Percentiles rank a stretch among this genome's conserved stretches.
phyloP scores from a whole-genome alignment of 2,113 vertebrate species.

The Centrocercus urophasianus region DNA sequence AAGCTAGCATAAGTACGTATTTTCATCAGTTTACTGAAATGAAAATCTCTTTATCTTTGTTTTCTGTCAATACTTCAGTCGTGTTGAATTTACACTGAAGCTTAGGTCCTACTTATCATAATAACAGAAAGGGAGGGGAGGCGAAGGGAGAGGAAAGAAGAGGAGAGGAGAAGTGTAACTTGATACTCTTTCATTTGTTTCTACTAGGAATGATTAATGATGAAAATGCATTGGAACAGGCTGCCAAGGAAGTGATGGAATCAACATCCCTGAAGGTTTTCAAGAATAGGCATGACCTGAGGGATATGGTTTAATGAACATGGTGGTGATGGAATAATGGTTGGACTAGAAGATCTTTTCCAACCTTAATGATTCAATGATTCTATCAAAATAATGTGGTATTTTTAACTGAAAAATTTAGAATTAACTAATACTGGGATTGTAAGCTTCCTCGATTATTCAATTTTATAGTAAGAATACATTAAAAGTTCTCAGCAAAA shows the following conservation, averaged over 20 bases:
- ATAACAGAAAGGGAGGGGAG: too few relatives aligned
- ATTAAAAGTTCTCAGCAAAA: background rate
- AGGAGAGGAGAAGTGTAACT: background rate
- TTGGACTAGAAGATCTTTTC: too few relatives aligned
- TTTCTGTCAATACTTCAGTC: background rate
- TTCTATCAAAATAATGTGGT: background rate
- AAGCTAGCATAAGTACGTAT: background rate
- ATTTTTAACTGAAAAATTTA: background rate
- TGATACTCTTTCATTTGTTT: background rate
- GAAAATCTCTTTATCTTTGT: background rate
- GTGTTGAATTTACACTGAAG: background rate
- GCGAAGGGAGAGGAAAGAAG: background rate
- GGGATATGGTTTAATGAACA: too few relatives aligned
- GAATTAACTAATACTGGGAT: background rate
- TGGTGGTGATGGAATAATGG: too few relatives aligned
- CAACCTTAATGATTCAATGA: too few relatives aligned
- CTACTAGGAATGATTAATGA: background rate
- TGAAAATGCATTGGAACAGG: too few relatives aligned
- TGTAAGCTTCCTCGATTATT: background rate
- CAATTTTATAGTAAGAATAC: background rate
- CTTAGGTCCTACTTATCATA: background rate
- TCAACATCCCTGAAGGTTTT: too few relatives aligned
- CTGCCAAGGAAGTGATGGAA: too few relatives aligned
- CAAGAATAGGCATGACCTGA: too few relatives aligned
- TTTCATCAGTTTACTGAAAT: background rate